phyloP scores from a whole-genome alignment of 2,113 vertebrate species.

The Tapirus terrestris region DNA sequence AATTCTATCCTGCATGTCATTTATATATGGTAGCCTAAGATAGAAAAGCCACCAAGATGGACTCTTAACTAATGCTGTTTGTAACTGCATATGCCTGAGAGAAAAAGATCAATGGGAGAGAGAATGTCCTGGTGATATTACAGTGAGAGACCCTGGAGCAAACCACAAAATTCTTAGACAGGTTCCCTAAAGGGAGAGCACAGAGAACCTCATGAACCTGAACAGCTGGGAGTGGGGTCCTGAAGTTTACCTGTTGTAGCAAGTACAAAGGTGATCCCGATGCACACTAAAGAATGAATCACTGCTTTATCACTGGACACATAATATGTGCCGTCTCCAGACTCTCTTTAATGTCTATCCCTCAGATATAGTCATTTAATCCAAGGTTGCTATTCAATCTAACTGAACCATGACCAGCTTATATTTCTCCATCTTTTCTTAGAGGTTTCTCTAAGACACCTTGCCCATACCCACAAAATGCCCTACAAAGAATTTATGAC shows the following conservation, averaged over 20 bases:
- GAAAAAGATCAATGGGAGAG: conserved; percentile 43
- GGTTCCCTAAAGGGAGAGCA: background rate
- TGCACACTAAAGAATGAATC: conserved; percentile 23
- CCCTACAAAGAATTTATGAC: conserved; percentile 30
- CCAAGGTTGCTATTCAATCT: conserved; percentile 38
- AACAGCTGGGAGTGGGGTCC: background rate
- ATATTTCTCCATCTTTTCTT: conserved; percentile 66
- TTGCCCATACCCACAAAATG: background rate
- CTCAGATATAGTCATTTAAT: conserved; percentile 21
- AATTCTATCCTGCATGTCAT: conserved; percentile 13
- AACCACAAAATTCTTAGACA: background rate
- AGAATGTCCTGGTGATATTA: conserved; percentile 21
- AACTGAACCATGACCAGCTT: conserved; percentile 52
- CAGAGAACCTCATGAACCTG: background rate
- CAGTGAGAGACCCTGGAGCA: background rate
- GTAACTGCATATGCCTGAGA: background rate
- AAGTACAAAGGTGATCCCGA: background rate
- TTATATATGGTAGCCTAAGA: conserved; percentile 34
- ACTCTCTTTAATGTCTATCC: conserved; percentile 43
- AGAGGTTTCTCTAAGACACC: conserved; percentile 42
- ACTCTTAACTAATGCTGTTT: background rate
- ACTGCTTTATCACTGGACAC: background rate
- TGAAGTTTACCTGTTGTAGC: background rate
- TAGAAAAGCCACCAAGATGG: background rate
- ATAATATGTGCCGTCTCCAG: background rate